Base-by-base conservation (phyloP, 2,113 vertebrate species). In the Gulo gulo region DNA sequence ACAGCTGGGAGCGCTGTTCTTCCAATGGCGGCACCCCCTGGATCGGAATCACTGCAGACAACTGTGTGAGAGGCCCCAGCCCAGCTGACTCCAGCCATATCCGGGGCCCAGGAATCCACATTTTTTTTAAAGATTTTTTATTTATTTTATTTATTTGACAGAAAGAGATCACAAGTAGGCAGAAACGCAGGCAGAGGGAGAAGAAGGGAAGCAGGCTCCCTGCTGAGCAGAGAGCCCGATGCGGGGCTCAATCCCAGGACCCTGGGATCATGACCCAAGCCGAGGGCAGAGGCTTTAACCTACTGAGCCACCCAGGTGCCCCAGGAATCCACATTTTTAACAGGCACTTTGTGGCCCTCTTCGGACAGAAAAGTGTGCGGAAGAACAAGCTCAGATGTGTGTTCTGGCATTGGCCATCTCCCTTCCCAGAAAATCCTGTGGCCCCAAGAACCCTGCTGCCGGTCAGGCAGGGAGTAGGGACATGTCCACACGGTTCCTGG, bases 401-500 rank as follows among this genome's bases (percentile, higher is more conserved):
- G 36, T 52, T 45, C 31, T 31, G n/a, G 93, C 34, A 3, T 7
- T 9, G 24, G 47, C 34, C 20, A 4, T 21, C 67, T 67, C 8
- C 21, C 20, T 34, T 29, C 39, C 31, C 69, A 11, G 1, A 50
- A 69, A 0, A 3, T 18, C 2, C 20, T 3, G 10, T 21, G 47
- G 34, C 34, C 15, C 84, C 14, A 31, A 26, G 36, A 18, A 85
- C 14, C 20, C 6, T 8, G 3, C 15, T 15, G 45, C 2, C 57
- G 4, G 57, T 34, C 7, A 16, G 26, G 39, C 21, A 3, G n/a
- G 63, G 21, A 21, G 79, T 55, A 20, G 15, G n/a, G 20, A 29
- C n/a, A 7, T 6, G 24, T 50, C 11, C 7, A 8, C 73, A 39
- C 1, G 1, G 67, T 7, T 9, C 31, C 12, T 0, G 0, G 45